phyloP scores from a whole-genome alignment of 2,113 vertebrate species.

The Laterallus jamaicensis region DNA sequence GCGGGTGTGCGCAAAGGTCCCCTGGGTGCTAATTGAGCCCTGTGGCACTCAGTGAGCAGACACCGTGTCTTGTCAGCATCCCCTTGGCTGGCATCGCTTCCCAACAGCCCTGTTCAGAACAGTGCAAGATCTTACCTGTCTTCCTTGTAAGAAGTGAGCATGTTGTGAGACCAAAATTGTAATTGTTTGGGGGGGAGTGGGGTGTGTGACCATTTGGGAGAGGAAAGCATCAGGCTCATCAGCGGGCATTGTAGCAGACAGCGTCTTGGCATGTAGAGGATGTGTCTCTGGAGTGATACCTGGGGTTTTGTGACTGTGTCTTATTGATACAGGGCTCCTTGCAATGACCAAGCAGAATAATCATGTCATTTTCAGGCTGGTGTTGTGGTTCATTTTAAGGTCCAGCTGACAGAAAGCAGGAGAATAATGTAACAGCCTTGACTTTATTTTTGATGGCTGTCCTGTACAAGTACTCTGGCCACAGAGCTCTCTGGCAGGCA shows the following conservation, averaged over 20 bases:
- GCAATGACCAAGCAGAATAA: accelerated
- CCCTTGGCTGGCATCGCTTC: neutral
- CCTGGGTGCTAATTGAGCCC: neutral
- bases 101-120: neutral
- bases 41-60: accelerated
- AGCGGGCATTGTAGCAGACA: accelerated
- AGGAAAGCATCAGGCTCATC: neutral
- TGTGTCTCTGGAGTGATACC: accelerated
- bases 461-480: accelerated
- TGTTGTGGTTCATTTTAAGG: accelerated
- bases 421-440: accelerated
- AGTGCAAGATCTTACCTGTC: too few relatives aligned
- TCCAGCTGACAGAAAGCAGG: neutral
- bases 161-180: neutral
- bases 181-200: accelerated
- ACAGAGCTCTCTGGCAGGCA: neutral
- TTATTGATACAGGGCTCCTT: neutral
- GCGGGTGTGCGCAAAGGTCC: neutral
- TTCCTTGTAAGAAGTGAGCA: neutral
- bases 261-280: neutral
- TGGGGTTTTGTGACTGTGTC: accelerated
- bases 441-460: neutral
- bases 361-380: neutral
- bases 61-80: neutral
- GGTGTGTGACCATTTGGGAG: neutral